phyloP scores from a whole-genome alignment of 1,140 invertebrate genomes.

The Papilio helenus region DNA sequence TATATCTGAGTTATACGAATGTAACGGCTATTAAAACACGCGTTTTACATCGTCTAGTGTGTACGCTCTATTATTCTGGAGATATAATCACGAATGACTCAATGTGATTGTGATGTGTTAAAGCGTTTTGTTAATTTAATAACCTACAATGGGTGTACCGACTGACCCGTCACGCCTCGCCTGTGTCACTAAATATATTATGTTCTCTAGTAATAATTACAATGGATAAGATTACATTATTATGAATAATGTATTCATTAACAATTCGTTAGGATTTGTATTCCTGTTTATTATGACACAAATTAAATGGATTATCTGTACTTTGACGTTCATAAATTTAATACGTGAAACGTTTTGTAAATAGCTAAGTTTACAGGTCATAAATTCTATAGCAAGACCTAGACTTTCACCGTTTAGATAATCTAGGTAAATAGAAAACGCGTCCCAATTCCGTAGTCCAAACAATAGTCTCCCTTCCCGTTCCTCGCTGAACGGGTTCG shows the following conservation, averaged over 20 bases:
- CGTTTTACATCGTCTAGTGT: neutral
- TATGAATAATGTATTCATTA: neutral
- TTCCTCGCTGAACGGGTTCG: neutral
- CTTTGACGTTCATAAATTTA: too few species aligned
- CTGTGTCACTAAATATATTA: neutral
- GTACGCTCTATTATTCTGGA: neutral
- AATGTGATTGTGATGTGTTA: slow-evolving; percentile 17
- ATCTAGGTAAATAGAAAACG: slow-evolving; percentile 20
- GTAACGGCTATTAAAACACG: too few species aligned
- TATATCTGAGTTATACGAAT: too few species aligned
- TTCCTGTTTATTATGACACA: neutral
- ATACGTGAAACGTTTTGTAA: neutral
- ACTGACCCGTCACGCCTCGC: neutral
- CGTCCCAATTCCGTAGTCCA: neutral
- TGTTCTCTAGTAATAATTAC: neutral
- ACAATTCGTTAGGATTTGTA: neutral
- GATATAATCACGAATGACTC: neutral
- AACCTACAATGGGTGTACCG: neutral
- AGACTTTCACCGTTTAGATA: slow-evolving; percentile 16
- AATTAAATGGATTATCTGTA: too few species aligned
- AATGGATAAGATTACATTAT: neutral
- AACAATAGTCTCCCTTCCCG: slow-evolving; percentile 1
- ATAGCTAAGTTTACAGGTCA: neutral
- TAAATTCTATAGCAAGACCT: neutral
- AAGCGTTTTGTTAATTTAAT: slow-evolving; percentile 19